Evolutionary conservation across 2,113 vertebrate species (phyloP).

Genomic region (Hippocampus abdominalis): DNA sequence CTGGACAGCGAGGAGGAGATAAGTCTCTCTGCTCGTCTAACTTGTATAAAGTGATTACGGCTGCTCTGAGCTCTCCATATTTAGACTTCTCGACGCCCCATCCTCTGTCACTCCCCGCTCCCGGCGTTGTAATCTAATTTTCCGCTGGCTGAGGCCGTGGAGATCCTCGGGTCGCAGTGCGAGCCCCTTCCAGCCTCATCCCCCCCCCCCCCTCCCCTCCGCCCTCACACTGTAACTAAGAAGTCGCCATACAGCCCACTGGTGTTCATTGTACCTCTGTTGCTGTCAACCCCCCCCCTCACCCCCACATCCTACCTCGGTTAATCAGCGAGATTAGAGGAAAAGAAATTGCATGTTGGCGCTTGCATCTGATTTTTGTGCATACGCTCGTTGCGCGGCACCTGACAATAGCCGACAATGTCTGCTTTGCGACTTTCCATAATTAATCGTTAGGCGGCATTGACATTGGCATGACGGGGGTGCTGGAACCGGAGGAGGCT

Average conservation of each 20-base stretch:
- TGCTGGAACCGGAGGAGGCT: slow-evolving; percentile 54
- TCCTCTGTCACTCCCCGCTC: slow-evolving; percentile 64
- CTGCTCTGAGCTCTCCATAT: slow-evolving; percentile 71
- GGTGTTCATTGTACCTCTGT: slow-evolving; percentile 73
- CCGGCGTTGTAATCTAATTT: slow-evolving; percentile 76
- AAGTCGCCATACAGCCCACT: slow-evolving; percentile 74
- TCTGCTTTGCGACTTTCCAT: slow-evolving; percentile 32
- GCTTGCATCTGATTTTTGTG: slow-evolving; percentile 40
- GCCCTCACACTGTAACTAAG: slow-evolving; percentile 61
- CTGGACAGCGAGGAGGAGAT: slow-evolving; percentile 64
- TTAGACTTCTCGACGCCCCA: slow-evolving; percentile 78
- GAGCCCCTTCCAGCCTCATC: slow-evolving; percentile 49
- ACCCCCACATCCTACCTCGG: slow-evolving; percentile 14
- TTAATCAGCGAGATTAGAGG: slow-evolving; percentile 59
- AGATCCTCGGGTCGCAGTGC: slow-evolving; percentile 71
- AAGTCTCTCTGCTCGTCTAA: slow-evolving; percentile 70
- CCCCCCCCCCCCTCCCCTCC: slow-evolving; percentile 23
- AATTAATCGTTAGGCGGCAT: slow-evolving; percentile 22
- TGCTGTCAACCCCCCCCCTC: slow-evolving; percentile 40
- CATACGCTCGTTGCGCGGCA: slow-evolving; percentile 44
- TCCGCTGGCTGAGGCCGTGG: slow-evolving; percentile 73
- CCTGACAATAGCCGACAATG: slow-evolving; percentile 47
- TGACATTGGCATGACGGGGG: slow-evolving; percentile 3
- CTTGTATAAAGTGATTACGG: slow-evolving; percentile 78
- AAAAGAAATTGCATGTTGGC: slow-evolving; percentile 41